These are phyloP conservation scores for Caracal caracal DNA, from an alignment of 2,113 vertebrate species.

Conservation along the genomic window DNA sequence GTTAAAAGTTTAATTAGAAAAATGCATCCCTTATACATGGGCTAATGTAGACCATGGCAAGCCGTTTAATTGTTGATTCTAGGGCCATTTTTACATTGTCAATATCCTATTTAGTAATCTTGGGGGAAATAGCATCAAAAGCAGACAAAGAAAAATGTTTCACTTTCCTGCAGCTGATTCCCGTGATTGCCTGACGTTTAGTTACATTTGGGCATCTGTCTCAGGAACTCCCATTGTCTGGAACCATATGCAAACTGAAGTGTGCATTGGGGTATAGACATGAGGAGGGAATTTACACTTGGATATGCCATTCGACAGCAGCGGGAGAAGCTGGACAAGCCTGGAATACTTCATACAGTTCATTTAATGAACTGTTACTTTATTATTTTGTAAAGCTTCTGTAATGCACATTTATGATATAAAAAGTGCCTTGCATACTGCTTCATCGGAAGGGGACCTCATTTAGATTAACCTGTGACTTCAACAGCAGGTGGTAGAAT, in stretches of 20 bases:
- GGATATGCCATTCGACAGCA: conserved; percentile 67
- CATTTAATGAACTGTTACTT: conserved; percentile 88
- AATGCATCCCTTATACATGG: not conserved
- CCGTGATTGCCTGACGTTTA: conserved; percentile 75
- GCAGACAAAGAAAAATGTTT: conserved; percentile 67
- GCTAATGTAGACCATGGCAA: not conserved
- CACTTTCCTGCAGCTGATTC: conserved; percentile 78
- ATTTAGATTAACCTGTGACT: conserved; percentile 91
- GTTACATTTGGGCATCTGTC: conserved; percentile 81
- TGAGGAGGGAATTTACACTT: conserved; percentile 77
- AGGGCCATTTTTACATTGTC: conserved; percentile 73
- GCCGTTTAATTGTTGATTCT: conserved; percentile 63
- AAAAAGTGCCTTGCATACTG: conserved; percentile 85
- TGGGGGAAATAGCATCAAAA: conserved; percentile 75
- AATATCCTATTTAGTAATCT: conserved; percentile 68
- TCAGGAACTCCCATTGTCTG: conserved; percentile 78
- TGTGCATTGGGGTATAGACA: conserved; percentile 76
- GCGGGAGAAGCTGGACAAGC: conserved; percentile 79
- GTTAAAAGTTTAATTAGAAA: conserved; percentile 64
- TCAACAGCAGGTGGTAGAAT: conserved; percentile 90
- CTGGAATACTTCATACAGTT: conserved; percentile 81
- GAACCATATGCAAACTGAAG: conserved; percentile 76
- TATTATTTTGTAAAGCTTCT: conserved; percentile 86
- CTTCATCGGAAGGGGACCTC: conserved; percentile 86
- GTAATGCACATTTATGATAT: conserved; percentile 86